Evolutionary conservation across 1,140 invertebrate genomes (phyloP).

Genomic region (Ctenoplectra terminalis): DNA sequence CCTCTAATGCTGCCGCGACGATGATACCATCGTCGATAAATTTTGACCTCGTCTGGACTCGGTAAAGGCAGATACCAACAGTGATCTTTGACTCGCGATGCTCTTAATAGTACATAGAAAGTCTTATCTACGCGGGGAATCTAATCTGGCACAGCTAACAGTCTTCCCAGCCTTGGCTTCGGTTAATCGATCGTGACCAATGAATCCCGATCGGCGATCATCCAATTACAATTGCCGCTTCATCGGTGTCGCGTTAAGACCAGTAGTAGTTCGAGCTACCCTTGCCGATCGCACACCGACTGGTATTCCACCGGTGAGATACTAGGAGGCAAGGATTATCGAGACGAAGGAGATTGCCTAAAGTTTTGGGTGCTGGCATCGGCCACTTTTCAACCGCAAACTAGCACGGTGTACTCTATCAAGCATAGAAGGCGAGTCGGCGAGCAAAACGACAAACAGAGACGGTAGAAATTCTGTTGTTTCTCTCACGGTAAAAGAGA

Average conservation of each 20-base stretch:
- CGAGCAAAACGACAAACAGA: not conserved
- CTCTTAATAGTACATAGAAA: not conserved
- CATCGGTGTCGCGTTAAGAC: not conserved
- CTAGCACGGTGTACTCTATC: not conserved
- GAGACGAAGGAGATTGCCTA: no score
- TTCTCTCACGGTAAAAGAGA: not conserved
- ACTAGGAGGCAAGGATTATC: no score
- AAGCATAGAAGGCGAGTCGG: not conserved
- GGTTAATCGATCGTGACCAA: slow-evolving; percentile 15
- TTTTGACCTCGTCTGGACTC: not conserved
- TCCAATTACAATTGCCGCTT: no score
- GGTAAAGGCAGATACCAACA: not conserved
- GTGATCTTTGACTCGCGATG: not conserved
- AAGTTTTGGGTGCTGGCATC: not conserved
- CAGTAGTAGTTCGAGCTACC: not conserved
- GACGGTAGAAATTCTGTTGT: not conserved
- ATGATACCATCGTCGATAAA: not conserved
- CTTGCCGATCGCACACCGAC: not conserved
- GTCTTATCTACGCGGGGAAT: slow-evolving; percentile 7
- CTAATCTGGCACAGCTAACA: slow-evolving; percentile 24
- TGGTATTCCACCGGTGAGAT: no score
- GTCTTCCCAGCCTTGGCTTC: not conserved
- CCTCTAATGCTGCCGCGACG: not conserved
- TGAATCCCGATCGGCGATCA: slow-evolving; percentile 24
- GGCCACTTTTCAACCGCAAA: slow-evolving; percentile 32